Conservation (phyloP, 2,888 invertebrate species). For the Mantis religiosa region DNA sequence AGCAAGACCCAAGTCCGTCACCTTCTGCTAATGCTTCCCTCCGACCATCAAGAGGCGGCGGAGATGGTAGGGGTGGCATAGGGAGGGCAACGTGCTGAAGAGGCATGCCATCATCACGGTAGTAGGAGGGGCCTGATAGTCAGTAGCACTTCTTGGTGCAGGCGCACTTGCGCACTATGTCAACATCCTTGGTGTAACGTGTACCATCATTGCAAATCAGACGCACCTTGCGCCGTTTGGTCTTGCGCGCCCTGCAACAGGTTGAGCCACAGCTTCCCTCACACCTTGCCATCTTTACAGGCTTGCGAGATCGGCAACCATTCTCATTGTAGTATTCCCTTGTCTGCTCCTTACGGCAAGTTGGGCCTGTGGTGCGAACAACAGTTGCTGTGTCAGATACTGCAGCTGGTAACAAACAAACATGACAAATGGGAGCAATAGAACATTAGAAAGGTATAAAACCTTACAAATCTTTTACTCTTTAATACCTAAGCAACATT, state of each 20-base stretch:
- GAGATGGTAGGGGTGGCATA: not conserved
- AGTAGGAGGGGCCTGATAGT: conserved; percentile 37
- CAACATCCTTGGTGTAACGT: conserved; percentile 91
- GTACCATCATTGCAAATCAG: conserved; percentile 89
- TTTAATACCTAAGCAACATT: too few species aligned
- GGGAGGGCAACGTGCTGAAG: conserved; percentile 29
- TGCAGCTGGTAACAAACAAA: not conserved
- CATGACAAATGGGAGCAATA: not conserved
- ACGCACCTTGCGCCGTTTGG: conserved; percentile 90
- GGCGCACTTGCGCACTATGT: conserved; percentile 94
- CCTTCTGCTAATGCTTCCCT: not conserved
- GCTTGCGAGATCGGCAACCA: conserved; percentile 83
- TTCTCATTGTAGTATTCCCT: conserved; percentile 89
- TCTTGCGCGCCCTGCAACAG: conserved; percentile 89
- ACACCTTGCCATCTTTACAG: conserved; percentile 86
- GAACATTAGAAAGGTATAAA: not conserved
- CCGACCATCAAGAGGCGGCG: not conserved
- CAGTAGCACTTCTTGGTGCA: conserved; percentile 88
- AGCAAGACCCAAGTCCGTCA: conserved; percentile 17
- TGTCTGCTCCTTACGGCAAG: conserved; percentile 84
- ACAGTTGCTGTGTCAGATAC: conserved; percentile 17
- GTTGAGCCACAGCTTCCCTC: conserved; percentile 68
- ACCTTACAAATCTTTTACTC: too few species aligned
- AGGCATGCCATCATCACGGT: not conserved
- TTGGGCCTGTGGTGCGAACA: conserved; percentile 53